Evolutionary conservation across 2,797 vertebrate genomes (phyloP), one percentile per base, ranked within the genome.

Genomic region (Falco novaeseelandiae): DNA sequence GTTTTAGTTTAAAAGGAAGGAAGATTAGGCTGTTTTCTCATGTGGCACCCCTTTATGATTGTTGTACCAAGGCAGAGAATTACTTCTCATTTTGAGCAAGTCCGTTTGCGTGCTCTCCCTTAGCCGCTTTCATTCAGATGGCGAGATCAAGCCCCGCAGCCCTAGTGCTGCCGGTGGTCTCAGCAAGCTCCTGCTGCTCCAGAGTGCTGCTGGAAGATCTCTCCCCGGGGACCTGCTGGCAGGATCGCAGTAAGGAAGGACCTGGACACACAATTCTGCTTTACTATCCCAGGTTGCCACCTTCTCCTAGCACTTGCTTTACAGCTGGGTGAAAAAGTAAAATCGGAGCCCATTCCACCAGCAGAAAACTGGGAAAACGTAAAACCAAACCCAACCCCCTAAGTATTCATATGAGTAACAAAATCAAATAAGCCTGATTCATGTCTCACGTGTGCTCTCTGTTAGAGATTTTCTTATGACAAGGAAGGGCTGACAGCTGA

Each of bases 1-100:
- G 44, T 85, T 95, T 92, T 63, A n/a, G 26, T 91, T 97, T 81
- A 82, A 95, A 87, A 84, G 10, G 27, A 89, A 87, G 52, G 30
- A 91, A 34, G 51, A 93, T 73, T 72, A n/a, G 54, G 57, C 21
- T 1, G 12, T 72, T 49, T 22, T 90, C 79, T 96, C 52, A 65
- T 32, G 36, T 78, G 63, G 55, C 10, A 92, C 7, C 8, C 32
- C 34, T 89, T 93, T 83, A 84, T 5, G 4, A 85, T 7, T 76
- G 26, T 32, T 9, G 8, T 20, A 66, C 34, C 89, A 90, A 81
- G 1, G 8, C n/a, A 91, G 72, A 80, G 63, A 92, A 67, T 48
- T 23, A 34, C 42, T 87, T 89, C 8, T 78, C 17, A 54, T 86
- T 77, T 59, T 63, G 49, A 61, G 55, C 19, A 48, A 58, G 34